Conservation (phyloP, 2,113 vertebrate species). For the Pedionomus torquatus region DNA sequence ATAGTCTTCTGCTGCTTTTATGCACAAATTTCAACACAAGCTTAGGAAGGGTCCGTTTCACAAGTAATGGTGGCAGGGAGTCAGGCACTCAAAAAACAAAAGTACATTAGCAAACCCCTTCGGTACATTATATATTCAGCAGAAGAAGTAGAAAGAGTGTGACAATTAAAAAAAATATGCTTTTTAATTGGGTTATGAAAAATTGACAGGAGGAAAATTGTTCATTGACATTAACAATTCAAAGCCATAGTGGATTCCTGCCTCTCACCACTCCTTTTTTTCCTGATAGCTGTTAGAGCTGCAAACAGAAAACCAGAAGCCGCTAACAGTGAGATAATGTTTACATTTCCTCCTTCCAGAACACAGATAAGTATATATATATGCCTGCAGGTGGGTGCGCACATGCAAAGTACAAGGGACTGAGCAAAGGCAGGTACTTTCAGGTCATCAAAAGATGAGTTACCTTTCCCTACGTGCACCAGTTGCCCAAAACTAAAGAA, state of each 20-base stretch:
- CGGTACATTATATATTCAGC: not conserved
- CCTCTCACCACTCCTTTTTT: not conserved
- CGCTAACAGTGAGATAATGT: not conserved
- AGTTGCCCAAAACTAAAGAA: not conserved
- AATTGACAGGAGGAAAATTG: not conserved
- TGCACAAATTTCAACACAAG: not conserved
- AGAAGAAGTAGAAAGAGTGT: not conserved
- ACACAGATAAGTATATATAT: not conserved
- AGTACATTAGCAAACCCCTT: conserved; percentile 25
- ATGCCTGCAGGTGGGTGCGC: not conserved
- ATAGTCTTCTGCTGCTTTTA: not conserved
- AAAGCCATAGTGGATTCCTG: not conserved
- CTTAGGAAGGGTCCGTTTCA: not conserved
- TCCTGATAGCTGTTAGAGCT: not conserved
- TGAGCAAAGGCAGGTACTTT: not conserved
- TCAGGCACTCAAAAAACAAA: not conserved
- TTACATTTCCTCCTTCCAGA: not conserved
- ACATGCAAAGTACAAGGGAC: not conserved
- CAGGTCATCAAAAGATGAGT: rapidly evolving
- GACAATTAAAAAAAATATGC: not conserved
- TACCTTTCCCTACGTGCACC: not conserved
- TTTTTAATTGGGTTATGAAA: not conserved
- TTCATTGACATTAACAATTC: not conserved
- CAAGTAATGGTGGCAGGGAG: not conserved
- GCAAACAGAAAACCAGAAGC: not conserved